A percentile compares a stretch with the other conserved stretches of the same genome.
Evolutionary conservation across 2,113 vertebrate genomes (phyloP).

Genomic region (Salvelinus alpinus): DNA sequence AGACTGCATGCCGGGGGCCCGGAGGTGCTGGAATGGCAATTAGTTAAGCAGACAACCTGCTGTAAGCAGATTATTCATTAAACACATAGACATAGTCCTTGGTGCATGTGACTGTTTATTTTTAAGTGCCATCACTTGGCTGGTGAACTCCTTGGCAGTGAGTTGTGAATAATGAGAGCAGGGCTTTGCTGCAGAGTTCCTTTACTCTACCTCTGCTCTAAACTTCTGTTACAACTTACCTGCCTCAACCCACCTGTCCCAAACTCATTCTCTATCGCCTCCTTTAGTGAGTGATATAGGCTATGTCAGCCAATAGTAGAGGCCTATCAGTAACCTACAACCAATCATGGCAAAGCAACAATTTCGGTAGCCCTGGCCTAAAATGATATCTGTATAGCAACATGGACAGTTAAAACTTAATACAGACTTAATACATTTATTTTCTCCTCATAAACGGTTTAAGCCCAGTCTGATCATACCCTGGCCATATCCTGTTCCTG

Average conservation of each 20-base stretch:
- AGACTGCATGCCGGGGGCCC: not conserved
- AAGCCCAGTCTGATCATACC: not conserved
- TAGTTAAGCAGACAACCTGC: slow-evolving; percentile 22
- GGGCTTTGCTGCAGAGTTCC: slow-evolving; percentile 30
- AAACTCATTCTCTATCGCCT: not conserved
- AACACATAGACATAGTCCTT: slow-evolving; percentile 26
- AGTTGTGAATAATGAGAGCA: slow-evolving; percentile 26
- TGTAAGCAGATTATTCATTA: slow-evolving; percentile 30
- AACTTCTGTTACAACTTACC: not conserved
- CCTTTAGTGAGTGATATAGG: no score
- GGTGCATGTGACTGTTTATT: slow-evolving; percentile 53
- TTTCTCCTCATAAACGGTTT: no score
- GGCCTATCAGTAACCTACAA: no score
- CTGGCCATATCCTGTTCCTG: slow-evolving; percentile 1
- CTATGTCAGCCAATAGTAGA: no score
- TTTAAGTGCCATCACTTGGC: slow-evolving; percentile 47
- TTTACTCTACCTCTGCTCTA: not conserved
- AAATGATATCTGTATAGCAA: no score
- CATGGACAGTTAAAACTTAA: no score
- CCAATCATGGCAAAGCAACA: no score
- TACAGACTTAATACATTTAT: no score
- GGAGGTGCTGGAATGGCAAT: slow-evolving; percentile 13
- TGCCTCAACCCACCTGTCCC: not conserved
- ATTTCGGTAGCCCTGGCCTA: no score
- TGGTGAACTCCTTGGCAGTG: slow-evolving; percentile 45